These are phyloP conservation scores for Tringa solitaria DNA, from an alignment of 2,113 vertebrate species.

Conservation along the genomic window DNA sequence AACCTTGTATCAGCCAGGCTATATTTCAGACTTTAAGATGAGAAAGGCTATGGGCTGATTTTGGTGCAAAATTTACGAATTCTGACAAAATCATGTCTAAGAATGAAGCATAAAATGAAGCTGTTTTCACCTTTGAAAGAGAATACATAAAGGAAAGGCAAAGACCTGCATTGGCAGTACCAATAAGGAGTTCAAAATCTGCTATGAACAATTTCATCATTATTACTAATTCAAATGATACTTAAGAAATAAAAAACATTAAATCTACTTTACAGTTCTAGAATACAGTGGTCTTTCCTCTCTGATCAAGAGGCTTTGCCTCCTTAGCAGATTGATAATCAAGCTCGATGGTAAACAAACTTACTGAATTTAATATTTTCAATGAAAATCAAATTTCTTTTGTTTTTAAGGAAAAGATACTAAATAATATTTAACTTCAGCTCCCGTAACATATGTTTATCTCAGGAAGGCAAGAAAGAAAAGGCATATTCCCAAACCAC, in stretches of 20 bases:
- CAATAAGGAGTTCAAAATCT: background rate
- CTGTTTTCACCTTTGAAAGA: background rate
- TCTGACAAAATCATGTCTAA: background rate
- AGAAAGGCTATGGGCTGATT: background rate
- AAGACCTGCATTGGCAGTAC: background rate
- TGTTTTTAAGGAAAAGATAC: background rate
- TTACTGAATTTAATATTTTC: background rate
- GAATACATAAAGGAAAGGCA: background rate
- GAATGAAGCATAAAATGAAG: background rate
- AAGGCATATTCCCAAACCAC: fast-evolving
- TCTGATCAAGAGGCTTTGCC: background rate
- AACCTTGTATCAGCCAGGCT: background rate
- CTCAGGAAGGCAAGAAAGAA: background rate
- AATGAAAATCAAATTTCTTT: background rate
- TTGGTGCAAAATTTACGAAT: background rate
- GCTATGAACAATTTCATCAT: background rate
- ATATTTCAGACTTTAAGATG: background rate
- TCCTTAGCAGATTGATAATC: background rate
- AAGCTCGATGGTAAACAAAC: background rate
- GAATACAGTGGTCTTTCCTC: background rate
- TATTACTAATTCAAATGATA: background rate
- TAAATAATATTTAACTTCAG: background rate
- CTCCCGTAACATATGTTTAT: background rate
- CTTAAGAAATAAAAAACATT: background rate
- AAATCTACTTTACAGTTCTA: background rate